Conservation (phyloP, 1,140 invertebrate species). For the Anoplophora glabripennis region DNA sequence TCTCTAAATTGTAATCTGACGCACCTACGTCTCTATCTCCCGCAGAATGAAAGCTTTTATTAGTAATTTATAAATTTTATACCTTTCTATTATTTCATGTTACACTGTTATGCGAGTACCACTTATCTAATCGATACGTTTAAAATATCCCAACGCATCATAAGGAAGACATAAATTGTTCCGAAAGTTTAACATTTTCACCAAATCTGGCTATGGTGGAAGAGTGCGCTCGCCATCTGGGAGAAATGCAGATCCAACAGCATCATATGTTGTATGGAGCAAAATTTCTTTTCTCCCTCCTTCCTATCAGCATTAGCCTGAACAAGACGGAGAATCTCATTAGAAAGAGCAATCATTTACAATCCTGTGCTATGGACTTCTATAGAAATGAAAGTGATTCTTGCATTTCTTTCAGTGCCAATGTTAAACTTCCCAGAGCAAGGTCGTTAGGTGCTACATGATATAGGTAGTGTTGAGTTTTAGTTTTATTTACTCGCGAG, state of each 20-base stretch:
- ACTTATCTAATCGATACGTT: no score
- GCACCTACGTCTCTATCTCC: no score
- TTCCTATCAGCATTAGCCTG: not conserved
- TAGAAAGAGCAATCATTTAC: constrained; percentile 17
- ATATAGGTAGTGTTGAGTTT: no score
- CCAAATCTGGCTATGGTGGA: not conserved
- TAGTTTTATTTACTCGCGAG: no score
- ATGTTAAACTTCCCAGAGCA: constrained; percentile 22
- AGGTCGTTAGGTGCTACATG: constrained; percentile 15
- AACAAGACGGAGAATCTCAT: constrained; percentile 6
- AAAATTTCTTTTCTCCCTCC: constrained; percentile 14
- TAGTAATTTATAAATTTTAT: no score
- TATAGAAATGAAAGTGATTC: constrained; percentile 33
- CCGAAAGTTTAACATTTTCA: no score
- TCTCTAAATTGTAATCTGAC: no score
- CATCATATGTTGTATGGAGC: constrained; percentile 10
- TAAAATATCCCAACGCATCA: no score
- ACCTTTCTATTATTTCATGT: no score
- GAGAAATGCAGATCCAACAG: constrained; percentile 14
- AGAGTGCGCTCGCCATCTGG: not conserved
- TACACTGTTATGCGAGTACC: no score
- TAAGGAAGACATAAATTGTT: no score
- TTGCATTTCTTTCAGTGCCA: constrained; percentile 31
- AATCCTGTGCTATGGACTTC: constrained; percentile 1
- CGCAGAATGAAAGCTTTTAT: no score